Evolutionary conservation across 2,113 vertebrate species (phyloP), one percentile per base, ranked within the genome.

Genomic region (Nerophis ophidion): DNA sequence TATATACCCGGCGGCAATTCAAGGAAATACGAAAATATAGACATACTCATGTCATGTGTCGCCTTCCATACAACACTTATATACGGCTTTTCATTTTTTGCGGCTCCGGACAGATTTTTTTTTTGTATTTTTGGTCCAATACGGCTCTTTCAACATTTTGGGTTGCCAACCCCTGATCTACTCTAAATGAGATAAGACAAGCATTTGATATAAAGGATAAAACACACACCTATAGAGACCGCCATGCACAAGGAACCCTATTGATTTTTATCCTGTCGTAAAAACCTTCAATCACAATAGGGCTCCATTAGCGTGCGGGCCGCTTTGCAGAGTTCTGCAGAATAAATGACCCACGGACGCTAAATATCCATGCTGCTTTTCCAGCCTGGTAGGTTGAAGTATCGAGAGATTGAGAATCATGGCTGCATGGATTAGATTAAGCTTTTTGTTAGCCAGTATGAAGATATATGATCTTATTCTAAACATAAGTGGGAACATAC

Each of bases 231-330:
- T 64, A 57, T 49, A 61, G 51, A 57, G 48, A 69, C 57, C 56
- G 62, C n/a, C 67, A 75, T 80, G 70, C 65, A 65, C 66, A 61
- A 58, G 70, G 76, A 76, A 67, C 58, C 62, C 4, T 53, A 86
- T 84, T 80, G 81, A 86, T 88, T 84, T 78, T 75, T 7, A 17
- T 57, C 64, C 60, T 58, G 15, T 16, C 38, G 54, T 34, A 55
- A 56, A 55, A 56, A 76, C 75, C 70, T 66, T 84, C 82, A 76
- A 80, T 88, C 82, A 75, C 75, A 67, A 81, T 87, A 72, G 81
- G 76, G 71, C 44, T 19, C 77, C 83, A 82, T 84, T 82, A 85
- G 76, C 48, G 77, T 16, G 61, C 74, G 45, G 68, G 59, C 68
- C 72, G 72, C 71, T 83, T 69, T 80, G 67, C 60, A 62, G 77